A percentile compares a stretch with the other conserved stretches of the same genome.
Conservation (phyloP, 1,140 invertebrate genomes). For the Mactra quadrangularis region DNA sequence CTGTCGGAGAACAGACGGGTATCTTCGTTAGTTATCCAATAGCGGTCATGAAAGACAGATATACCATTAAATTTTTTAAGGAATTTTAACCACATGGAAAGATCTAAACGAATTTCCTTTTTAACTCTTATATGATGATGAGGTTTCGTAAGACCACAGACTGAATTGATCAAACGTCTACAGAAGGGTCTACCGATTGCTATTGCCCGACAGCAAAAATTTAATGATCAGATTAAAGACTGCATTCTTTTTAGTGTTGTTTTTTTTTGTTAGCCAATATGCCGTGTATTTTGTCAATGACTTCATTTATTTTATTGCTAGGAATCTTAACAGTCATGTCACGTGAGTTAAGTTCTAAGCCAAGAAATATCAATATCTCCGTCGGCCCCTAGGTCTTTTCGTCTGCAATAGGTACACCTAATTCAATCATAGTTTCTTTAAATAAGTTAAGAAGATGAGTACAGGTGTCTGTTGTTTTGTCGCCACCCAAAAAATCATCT, state of each 20-base stretch:
- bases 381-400: slow-evolving; percentile 44
- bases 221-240: slow-evolving; percentile 58
- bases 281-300: neutral
- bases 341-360: slow-evolving; percentile 17
- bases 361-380: slow-evolving; percentile 19
- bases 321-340: too few relatives aligned
- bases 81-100: slow-evolving; percentile 51
- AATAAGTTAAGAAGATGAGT: neutral
- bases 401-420: slow-evolving; percentile 19
- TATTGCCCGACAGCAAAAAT: slow-evolving; percentile 52
- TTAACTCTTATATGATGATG: slow-evolving; percentile 48
- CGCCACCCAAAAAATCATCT: slow-evolving; percentile 45
- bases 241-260: slow-evolving; percentile 58
- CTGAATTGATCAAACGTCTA: slow-evolving; percentile 48
- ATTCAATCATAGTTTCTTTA: neutral
- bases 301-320: too few relatives aligned
- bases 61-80: slow-evolving; percentile 42
- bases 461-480: too few relatives aligned
- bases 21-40: slow-evolving; percentile 33
- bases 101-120: slow-evolving; percentile 27
- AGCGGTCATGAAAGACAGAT: slow-evolving; percentile 39
- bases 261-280: neutral
- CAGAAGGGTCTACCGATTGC: slow-evolving; percentile 47
- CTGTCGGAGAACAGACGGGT: slow-evolving; percentile 46
- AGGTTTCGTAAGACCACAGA: slow-evolving; percentile 8